Conservation (phyloP, 1,140 invertebrate species). For the Bombyx mandarina region DNA sequence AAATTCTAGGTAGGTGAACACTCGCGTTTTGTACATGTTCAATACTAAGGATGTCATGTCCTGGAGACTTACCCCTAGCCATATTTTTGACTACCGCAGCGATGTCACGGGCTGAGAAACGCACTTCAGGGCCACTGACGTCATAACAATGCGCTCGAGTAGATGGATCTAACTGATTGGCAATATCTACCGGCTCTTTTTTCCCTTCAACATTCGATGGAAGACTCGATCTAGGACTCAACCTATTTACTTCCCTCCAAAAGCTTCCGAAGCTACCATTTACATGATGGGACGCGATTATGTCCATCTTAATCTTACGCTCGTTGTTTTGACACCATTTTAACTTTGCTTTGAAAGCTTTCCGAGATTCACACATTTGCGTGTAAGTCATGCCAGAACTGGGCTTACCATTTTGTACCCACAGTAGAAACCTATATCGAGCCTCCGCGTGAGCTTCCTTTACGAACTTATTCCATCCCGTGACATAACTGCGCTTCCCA, state of each 20-base stretch:
- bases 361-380: neutral
- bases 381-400: neutral
- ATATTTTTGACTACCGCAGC: too few species aligned
- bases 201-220: neutral
- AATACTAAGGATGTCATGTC: too few species aligned
- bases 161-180: neutral
- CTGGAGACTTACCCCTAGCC: too few species aligned
- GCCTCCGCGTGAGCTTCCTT: constrained; percentile 1
- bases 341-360: constrained; percentile 2
- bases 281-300: neutral
- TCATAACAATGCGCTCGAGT: too few species aligned
- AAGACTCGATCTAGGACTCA: neutral
- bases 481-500: neutral
- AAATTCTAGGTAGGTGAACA: too few species aligned
- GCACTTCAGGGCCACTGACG: too few species aligned
- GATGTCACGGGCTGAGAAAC: too few species aligned
- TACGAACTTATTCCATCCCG: constrained; percentile 1
- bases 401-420: neutral
- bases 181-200: neutral
- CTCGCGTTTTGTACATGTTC: too few species aligned
- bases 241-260: neutral
- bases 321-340: constrained; percentile 2
- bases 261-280: neutral
- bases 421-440: neutral
- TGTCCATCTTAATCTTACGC: neutral